These are phyloP conservation scores for Colossoma macropomum DNA, from an alignment of 2,113 vertebrate genomes.

Conservation along the genomic window DNA sequence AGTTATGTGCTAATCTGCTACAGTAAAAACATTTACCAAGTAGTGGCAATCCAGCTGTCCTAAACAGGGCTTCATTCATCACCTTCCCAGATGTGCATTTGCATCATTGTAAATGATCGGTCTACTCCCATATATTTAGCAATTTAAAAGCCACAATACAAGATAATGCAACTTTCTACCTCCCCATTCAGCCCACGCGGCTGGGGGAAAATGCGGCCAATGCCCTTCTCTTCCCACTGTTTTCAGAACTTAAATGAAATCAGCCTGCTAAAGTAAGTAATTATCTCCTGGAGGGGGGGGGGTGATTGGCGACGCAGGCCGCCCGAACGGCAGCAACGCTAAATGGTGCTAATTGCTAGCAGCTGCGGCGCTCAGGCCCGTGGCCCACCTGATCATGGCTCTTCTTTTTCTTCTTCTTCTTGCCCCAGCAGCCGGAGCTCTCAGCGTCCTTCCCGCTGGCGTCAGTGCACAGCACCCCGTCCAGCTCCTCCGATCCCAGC, in stretches of 20 bases:
- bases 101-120: conserved; percentile 33
- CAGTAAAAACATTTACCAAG: conserved; percentile 25
- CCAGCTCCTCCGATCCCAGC: conserved; percentile 95
- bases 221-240: conserved; percentile 51
- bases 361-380: conserved; percentile 68
- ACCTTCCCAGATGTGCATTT: conserved; percentile 46
- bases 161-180: conserved; percentile 50
- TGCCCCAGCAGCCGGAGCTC: conserved; percentile 98
- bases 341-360: conserved; percentile 71
- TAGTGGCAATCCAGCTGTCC: conserved; percentile 24
- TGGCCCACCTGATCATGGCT: conserved; percentile 92
- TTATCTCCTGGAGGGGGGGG: conserved; percentile 46
- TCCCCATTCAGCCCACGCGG: conserved; percentile 39
- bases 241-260: conserved; percentile 61
- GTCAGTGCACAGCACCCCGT: conserved; percentile 93
- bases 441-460: conserved; percentile 90
- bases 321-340: conserved; percentile 34
- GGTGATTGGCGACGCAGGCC: conserved; percentile 48
- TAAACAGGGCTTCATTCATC: conserved; percentile 9
- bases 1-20: conserved; percentile 4
- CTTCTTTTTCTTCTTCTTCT: conserved; percentile 99
- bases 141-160: conserved; percentile 44
- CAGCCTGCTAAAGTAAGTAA: conserved; percentile 55
- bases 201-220: conserved; percentile 34
- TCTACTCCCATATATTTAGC: conserved; percentile 15